A percentile compares a stretch with the other conserved stretches of the same genome.
Conservation (phyloP, 2,888 invertebrate species). For the Pollenia angustigena region DNA sequence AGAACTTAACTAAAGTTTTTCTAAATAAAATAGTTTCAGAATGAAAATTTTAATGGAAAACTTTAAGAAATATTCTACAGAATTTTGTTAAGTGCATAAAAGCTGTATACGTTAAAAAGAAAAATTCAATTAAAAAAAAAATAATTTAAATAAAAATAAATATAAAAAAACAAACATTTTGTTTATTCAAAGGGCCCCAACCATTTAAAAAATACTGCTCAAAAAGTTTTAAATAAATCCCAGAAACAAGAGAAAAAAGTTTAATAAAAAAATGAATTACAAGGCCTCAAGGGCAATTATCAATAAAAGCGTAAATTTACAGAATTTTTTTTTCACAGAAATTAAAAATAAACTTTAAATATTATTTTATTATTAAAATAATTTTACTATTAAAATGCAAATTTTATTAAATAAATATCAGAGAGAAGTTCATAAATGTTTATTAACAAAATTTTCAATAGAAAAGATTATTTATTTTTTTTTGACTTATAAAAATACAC, state of each 20-base stretch:
- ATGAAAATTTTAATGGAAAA: too few species aligned
- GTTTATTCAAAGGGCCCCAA: conserved; percentile 23
- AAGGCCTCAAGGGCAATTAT: conserved; percentile 51
- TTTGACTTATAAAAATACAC: too few species aligned
- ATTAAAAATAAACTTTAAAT: conserved; percentile 21
- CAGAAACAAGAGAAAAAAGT: neutral
- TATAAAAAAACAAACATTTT: conserved; percentile 38
- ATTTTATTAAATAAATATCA: conserved; percentile 24
- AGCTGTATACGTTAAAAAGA: neutral
- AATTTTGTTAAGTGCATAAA: neutral
- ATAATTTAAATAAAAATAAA: conserved; percentile 21
- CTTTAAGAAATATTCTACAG: too few species aligned
- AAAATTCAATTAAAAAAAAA: conserved; percentile 34
- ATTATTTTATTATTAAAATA: conserved; percentile 31
- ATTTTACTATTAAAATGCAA: conserved; percentile 24
- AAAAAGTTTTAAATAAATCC: conserved; percentile 23
- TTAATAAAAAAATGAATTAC: conserved; percentile 36
- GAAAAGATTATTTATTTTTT: too few species aligned
- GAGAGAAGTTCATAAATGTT: neutral
- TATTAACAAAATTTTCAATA: neutral
- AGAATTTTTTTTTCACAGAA: conserved; percentile 2
- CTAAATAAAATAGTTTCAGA: too few species aligned
- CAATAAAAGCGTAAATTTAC: conserved; percentile 47
- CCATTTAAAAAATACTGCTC: conserved; percentile 1
- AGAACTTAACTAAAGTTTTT: too few species aligned